Evolutionary conservation across 1,140 invertebrate genomes (phyloP), one percentile per base, ranked within the genome.

Genomic region (Bombus cullumanus): DNA sequence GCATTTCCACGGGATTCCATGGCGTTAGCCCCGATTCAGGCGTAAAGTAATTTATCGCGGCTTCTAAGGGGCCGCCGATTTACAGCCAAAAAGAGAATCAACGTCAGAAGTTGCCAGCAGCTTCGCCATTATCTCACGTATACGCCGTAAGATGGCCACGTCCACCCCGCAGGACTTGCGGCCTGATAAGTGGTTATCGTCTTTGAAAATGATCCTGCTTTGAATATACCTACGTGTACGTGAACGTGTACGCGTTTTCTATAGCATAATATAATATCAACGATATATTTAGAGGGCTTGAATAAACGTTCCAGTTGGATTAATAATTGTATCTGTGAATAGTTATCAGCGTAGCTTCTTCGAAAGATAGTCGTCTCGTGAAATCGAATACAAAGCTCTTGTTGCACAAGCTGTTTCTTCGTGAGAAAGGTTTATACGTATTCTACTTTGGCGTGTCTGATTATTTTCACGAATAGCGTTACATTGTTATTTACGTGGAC

Each of bases 21-120:
- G 83, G 57, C 37, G 69, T 66, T 81, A 66, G 57, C 39, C 39
- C 64, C n/a, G 80, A 86, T 66, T 81, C 72, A 75, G 39, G 80
- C 80, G 62, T 74, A 81, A 80, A 83, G 80, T 83, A 86, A 86
- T 86, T 86, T 86, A 83, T 86, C 85, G 80, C 47, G 41, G 66
- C 62, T 83, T 83, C 73, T 86, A 86, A 86, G 53, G 37, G 71
- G 64, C 73, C 85, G 81, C 81, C 73, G 85, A 86, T 86, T 86
- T 76, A 74, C 73, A 43, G 66, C 10, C 13, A 82, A 86, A 86
- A 86, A 71, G 72, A 81, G 72, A 76, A 59, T 75, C 72, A 47
- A 78, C 47, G 79, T 83, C 84, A 85, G 79, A 75, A 72, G 71
- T 74, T 75, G 84, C 78, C 77, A 72, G 75, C 83, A 77, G 66